Conservation (phyloP, 2,797 vertebrate species). For the Pygocentrus nattereri region DNA sequence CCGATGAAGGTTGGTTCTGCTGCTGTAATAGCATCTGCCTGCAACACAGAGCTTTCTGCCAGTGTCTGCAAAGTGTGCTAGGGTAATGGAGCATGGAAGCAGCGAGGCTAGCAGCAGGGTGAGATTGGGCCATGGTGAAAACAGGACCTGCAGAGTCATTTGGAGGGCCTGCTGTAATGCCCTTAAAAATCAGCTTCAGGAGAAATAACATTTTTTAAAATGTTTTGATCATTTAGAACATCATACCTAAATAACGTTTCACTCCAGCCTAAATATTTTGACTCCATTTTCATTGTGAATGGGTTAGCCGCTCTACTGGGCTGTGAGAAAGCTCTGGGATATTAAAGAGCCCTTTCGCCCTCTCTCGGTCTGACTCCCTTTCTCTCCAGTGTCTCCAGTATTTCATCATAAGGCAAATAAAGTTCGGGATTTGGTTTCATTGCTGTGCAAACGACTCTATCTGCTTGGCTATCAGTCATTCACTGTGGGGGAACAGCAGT, state of each 20-base stretch:
- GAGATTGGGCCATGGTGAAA: slow-evolving; percentile 13
- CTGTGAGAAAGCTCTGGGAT: slow-evolving; percentile 14
- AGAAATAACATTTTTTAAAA: background rate
- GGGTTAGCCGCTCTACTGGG: slow-evolving; percentile 28
- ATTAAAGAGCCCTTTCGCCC: background rate
- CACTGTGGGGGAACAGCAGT: background rate
- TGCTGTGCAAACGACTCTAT: slow-evolving; percentile 27
- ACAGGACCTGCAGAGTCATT: background rate
- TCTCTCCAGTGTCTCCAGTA: background rate
- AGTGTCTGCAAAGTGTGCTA: slow-evolving; percentile 9
- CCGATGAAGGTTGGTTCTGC: slow-evolving; percentile 24
- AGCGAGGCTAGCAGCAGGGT: slow-evolving; percentile 11
- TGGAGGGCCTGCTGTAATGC: background rate
- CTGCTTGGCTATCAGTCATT: slow-evolving; percentile 30
- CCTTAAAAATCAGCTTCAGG: slow-evolving; percentile 2
- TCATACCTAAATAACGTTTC: background rate
- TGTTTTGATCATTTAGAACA: background rate
- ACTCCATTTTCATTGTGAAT: slow-evolving; percentile 24
- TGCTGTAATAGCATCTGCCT: slow-evolving; percentile 15
- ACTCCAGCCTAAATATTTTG: slow-evolving; percentile 44
- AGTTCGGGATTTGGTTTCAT: slow-evolving; percentile 18
- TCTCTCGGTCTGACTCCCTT: background rate
- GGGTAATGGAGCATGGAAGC: slow-evolving; percentile 30
- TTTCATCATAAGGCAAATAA: slow-evolving; percentile 31
- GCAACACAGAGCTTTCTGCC: slow-evolving; percentile 8